Evolutionary conservation across 2,797 vertebrate species (phyloP).

Genomic region (Hybognathus amarus): DNA sequence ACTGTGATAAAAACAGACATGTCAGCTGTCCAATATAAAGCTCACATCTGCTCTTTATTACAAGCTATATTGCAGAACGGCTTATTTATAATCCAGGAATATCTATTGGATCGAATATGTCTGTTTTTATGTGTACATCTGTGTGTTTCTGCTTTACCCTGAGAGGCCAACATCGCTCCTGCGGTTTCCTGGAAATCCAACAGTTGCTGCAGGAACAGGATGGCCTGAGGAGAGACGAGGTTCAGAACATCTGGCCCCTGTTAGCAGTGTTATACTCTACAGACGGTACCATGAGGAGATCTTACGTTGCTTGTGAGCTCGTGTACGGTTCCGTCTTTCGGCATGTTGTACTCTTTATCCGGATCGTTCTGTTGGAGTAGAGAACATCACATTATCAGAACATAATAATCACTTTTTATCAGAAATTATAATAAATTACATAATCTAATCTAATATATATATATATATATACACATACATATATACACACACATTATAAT

Average conservation of each 20-base stretch:
- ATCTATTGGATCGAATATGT: not conserved
- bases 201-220: conserved; percentile 95
- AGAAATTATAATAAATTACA: too few relatives aligned
- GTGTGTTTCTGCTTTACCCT: conserved; percentile 79
- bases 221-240: conserved; percentile 82
- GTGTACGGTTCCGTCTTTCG: conserved; percentile 95
- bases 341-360: conserved; percentile 99
- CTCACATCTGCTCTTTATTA: not conserved
- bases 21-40: not conserved
- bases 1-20: not conserved
- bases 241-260: too few relatives aligned
- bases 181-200: conserved; percentile 98
- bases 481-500: not conserved
- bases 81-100: not conserved
- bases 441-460: not conserved
- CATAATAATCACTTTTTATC: too few relatives aligned
- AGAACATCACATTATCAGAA: too few relatives aligned
- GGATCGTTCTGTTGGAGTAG: conserved; percentile 87
- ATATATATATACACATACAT: not conserved
- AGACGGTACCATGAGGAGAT: not conserved
- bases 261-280: too few relatives aligned
- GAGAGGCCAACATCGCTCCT: conserved; percentile 95
- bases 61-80: not conserved
- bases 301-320: conserved; percentile 97
- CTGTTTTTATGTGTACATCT: not conserved